Base-by-base conservation (phyloP, 2,113 vertebrate genomes). In the Micromys minutus region DNA sequence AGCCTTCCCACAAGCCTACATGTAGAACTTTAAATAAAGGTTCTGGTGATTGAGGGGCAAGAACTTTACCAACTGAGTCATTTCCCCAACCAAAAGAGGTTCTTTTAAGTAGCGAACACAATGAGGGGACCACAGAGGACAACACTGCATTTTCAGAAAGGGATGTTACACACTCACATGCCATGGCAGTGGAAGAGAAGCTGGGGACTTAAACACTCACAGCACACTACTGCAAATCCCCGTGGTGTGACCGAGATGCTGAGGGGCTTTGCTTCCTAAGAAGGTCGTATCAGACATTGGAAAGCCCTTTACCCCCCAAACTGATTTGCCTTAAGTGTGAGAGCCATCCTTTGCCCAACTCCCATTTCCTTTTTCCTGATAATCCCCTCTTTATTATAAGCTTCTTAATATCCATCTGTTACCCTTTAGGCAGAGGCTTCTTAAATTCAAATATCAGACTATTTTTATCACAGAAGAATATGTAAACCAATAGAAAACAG, bases 321-420 rank as follows among this genome's bases (percentile, higher is more conserved):
- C 96, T 52, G 61, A 85, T 96, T 97, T 97, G 95, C 94, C 92
- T 97, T 92, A 97, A 95, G 94, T 90, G 55, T 96, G 94, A 98
- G 95, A 98, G 96, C 69, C 9, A 93, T 92, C 97, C 94, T 97
- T 67, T 83, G 76, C 88, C 69, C 89, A 94, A 69, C 69, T 92
- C 29, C 89, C 21, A 94, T 96, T 96, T 97, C 96, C 95, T 98
- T 98, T 98, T 98, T 98, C 97, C 95, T 76, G 80, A 65, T 98
- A 98, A 98, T 97, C 96, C 85, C 97, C 97, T 98, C 98, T 98
- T 98, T 98, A 97, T 98, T 98, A 98, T 98, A 98, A 98, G 98
- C 98, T 98, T 97, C 98, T 98, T 98, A 98, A 98, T 98, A 98
- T 98, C 98, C 98, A 98, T 98, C 98, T 98, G 98, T 97, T 98